These are phyloP conservation scores for Ametastegia equiseti DNA, from an alignment of 2,888 invertebrate species.

Conservation along the genomic window DNA sequence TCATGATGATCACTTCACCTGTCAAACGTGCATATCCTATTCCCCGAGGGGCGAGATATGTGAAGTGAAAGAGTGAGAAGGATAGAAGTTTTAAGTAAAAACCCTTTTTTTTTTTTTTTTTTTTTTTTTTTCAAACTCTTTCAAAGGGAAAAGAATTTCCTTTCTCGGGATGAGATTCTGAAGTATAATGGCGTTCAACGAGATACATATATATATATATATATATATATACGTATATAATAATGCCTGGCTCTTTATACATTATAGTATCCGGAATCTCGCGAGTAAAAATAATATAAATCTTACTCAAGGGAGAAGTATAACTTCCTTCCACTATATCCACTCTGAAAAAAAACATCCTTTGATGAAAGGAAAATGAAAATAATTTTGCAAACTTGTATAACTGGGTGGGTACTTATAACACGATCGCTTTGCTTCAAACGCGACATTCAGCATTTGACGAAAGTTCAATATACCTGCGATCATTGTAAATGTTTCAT, in stretches of 20 bases:
- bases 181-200: constrained; percentile 23
- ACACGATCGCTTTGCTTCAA: background rate
- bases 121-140: background rate
- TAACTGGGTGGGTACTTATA: too few species aligned
- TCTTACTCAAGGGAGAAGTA: background rate
- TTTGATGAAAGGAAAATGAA: background rate
- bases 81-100: constrained; percentile 16
- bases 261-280: background rate
- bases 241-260: background rate
- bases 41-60: background rate
- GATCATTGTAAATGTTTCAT: background rate
- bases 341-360: too few species aligned
- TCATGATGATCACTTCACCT: constrained; percentile 21
- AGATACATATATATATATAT: too few species aligned
- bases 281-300: background rate
- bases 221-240: too few species aligned
- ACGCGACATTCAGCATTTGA: background rate
- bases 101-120: too few species aligned
- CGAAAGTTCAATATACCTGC: background rate
- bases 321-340: background rate
- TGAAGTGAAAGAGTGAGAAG: background rate
- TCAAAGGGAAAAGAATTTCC: constrained; percentile 15
- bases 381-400: background rate
- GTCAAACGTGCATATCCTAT: constrained; percentile 19
- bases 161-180: constrained; percentile 3